Conservation (phyloP, 2,797 vertebrate genomes). For the Galago senegalensis region DNA sequence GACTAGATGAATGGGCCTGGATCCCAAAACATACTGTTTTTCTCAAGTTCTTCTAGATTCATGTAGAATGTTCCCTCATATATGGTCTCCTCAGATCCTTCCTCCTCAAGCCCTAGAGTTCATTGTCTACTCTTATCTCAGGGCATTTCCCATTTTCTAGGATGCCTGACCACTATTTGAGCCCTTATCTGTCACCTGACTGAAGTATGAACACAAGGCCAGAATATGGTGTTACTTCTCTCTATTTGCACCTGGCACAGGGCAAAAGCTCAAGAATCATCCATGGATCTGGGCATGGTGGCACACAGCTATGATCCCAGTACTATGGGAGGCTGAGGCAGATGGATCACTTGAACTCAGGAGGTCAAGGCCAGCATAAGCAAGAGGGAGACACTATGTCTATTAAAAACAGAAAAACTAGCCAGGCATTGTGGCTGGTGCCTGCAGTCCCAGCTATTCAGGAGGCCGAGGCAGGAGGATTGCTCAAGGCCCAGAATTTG, state of each 20-base stretch:
- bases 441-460: no score
- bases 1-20: neutral
- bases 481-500: no score
- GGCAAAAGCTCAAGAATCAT: neutral
- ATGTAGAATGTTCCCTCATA: neutral
- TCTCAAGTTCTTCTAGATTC: conserved; percentile 4
- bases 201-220: neutral
- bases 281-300: no score
- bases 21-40: neutral
- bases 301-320: no score
- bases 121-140: neutral
- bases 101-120: neutral
- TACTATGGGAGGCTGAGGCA: no score
- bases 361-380: no score
- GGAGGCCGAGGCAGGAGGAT: no score
- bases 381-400: no score
- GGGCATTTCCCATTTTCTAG: neutral
- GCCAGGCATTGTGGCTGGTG: no score
- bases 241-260: neutral
- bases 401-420: no score
- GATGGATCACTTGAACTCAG: no score
- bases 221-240: neutral
- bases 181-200: neutral
- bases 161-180: neutral
- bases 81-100: neutral